Base-by-base conservation (phyloP, 1,140 invertebrate genomes). In the Drosophila ogumai region DNA sequence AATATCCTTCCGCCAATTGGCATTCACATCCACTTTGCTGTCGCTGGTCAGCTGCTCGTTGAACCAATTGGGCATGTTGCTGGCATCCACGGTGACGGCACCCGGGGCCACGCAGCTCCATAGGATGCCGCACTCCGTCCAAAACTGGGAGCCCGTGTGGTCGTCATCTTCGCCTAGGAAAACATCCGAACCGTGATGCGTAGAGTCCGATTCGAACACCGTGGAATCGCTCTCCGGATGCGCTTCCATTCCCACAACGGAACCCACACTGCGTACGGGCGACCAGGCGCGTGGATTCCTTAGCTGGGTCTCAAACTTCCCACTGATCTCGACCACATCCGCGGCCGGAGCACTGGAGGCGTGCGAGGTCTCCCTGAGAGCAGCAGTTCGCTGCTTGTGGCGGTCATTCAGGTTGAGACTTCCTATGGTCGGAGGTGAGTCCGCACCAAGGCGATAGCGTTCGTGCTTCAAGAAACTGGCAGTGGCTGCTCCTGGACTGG, bases 31-130 rank as follows among this genome's bases (percentile, higher is more conserved):
- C 56, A 93, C 93, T 77, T 95, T 94, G 56, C 93, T 92, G 46
- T 92, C 93, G 68, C 93, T 94, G 46, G 93, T 92, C 32, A 65
- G 52, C 32, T 87, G 82, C 49, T 93, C 93, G 54, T 92, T 92
- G 65, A 94, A 96, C 96, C 97, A 97, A 93, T 97, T 96, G 6
- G 96, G 96, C 52, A 95, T 93, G 92, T 96, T 95, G 38, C 93
- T 91, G 13, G 94, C 87, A 92, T 97, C 96, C 34, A 97, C 90
- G 13, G 93, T 94, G 84, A 96, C 96, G 50, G 96, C 96, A n/a
- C 96, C 96, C 65, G 96, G 96, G 88, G 96, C 95, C 17, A 96
- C 95, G 93, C 95, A 96, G 36, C 94, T 94, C 97, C 97, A 97
- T 28, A 95, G 94, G 4, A 95, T 94, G 74, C 96, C 96, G 91